Conservation (phyloP, 1,140 invertebrate genomes). For the Zaprionus ornatus region DNA sequence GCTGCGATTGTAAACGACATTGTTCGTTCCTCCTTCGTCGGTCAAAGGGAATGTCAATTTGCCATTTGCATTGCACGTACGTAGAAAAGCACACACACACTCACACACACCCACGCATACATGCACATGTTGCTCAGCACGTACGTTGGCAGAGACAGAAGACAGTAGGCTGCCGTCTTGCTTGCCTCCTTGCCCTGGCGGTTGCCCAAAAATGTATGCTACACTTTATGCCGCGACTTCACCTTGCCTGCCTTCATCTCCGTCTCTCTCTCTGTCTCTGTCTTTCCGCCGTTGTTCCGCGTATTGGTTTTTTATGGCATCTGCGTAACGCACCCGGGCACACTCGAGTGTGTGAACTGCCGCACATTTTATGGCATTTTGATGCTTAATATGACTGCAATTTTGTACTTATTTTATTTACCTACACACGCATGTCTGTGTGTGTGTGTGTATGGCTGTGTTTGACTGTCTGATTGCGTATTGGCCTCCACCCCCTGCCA, state of each 20-base stretch:
- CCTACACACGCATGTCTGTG: constrained; percentile 42
- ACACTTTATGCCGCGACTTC: constrained; percentile 35
- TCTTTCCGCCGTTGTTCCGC: constrained; percentile 5
- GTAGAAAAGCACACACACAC: constrained; percentile 14
- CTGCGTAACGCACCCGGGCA: constrained; percentile 50
- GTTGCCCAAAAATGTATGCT: constrained; percentile 42
- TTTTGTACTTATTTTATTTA: constrained; percentile 76
- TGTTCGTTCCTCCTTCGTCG: constrained; percentile 44
- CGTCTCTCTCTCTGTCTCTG: background rate
- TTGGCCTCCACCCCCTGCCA: background rate
- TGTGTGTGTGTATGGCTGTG: constrained; percentile 12
- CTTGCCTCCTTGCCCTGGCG: background rate
- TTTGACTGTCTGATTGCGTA: constrained; percentile 45
- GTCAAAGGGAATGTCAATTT: constrained; percentile 70
- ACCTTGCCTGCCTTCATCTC: background rate
- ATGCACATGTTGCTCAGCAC: constrained; percentile 1
- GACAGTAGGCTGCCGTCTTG: background rate
- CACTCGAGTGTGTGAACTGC: constrained; percentile 64
- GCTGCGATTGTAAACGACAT: constrained; percentile 70
- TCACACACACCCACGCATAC: constrained; percentile 21
- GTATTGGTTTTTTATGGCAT: constrained; percentile 61
- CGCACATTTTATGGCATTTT: constrained; percentile 75
- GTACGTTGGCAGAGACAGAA: background rate
- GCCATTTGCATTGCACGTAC: constrained; percentile 68
- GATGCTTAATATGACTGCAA: constrained; percentile 72